These are phyloP conservation scores for Tiliacea citrago DNA, from an alignment of 2,888 invertebrate species.

Conservation along the genomic window DNA sequence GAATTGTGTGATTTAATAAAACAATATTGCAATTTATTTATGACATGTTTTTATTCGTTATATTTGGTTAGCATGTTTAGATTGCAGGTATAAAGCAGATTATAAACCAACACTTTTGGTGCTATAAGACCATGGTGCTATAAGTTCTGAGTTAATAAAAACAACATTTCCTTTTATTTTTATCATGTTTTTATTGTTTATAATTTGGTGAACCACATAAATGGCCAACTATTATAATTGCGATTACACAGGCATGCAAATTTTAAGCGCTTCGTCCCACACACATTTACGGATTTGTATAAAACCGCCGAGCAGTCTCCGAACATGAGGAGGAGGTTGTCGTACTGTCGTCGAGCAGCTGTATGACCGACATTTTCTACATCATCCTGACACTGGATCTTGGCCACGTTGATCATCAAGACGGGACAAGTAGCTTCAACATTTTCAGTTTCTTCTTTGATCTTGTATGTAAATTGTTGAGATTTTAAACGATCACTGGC, in stretches of 20 bases:
- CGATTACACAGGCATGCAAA: not conserved
- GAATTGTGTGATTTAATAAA: too few species aligned
- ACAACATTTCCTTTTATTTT: not conserved
- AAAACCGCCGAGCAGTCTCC: not conserved
- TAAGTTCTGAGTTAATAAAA: not conserved
- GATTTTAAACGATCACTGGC: not conserved
- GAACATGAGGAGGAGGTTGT: not conserved
- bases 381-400: constrained; percentile 4
- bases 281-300: not conserved
- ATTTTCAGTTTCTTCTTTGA: not conserved
- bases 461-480: not conserved
- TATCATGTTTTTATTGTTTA: not conserved
- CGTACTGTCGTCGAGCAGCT: not conserved
- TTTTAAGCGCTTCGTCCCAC: not conserved
- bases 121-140: too few species aligned
- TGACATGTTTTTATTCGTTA: too few species aligned
- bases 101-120: too few species aligned
- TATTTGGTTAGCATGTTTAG: too few species aligned
- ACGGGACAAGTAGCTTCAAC: not conserved
- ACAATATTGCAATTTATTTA: too few species aligned
- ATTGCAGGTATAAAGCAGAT: too few species aligned
- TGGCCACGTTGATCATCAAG: not conserved
- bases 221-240: not conserved
- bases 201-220: not conserved
- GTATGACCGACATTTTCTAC: not conserved